Evolutionary conservation across 2,888 invertebrate species (phyloP), one percentile per base, ranked within the genome.

Genomic region (Cancer borealis): DNA sequence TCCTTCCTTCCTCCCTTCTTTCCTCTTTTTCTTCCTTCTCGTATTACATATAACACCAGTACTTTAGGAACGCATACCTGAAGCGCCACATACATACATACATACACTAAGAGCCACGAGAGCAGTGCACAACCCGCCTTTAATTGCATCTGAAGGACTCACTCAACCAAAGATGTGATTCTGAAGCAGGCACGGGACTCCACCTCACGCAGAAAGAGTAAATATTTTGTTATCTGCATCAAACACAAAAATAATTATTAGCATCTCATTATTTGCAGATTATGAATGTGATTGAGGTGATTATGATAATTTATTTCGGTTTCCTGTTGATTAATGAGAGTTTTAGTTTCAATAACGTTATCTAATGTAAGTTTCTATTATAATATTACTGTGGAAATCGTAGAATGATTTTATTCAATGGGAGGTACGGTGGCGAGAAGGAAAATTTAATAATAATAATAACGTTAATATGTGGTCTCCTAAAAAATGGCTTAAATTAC

Each of bases 191-290:
- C 54, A 54, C 66, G n/a, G 6, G n/a, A 66, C 21, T 66, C 21
- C 66, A 66, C 17, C 4, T 66, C n/a, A 66, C 5, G 66, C n/a
- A n/a, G 21, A 66, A 66, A 66, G 21, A 66, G n/a, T n/a, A n/a
- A 66, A 66, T 66, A 66, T 6, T 4, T 66, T 66, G n/a, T 66
- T 66, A n/a, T n/a, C n/a, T n/a, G n/a, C n/a, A 21, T n/a, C 21
- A 66, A 21, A n/a, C 66, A 21, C 66, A 66, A 21, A 66, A 21
- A 66, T n/a, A 66, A n/a, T 66, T 66, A 66, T 66, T 66, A n/a
- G 66, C 66, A n/a, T 66, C 66, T 66, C 66, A 66, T 66, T 66
- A 66, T 66, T 66, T 66, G n/a, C 66, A 66, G 66, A 66, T 66
- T 66, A 66, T 66, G 66, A 66, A n/a, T 66, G n/a, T 66, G 66